phyloP scores from a whole-genome alignment of 2,888 invertebrate species.

The Erpobdella octoculata region DNA sequence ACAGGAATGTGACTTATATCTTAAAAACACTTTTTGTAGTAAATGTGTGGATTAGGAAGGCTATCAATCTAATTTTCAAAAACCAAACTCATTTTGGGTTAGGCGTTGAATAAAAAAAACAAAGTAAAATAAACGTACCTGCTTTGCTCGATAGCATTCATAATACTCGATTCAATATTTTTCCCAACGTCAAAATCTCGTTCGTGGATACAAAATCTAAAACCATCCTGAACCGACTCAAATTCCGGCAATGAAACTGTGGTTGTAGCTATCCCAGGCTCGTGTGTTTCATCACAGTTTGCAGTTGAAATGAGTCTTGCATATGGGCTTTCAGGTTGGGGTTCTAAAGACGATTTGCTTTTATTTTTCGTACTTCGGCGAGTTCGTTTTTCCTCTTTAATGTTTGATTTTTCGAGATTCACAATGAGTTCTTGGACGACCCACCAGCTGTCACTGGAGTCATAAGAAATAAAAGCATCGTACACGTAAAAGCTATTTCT shows the following conservation, averaged over 20 bases:
- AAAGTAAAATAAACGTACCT: no score
- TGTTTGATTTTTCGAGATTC: not conserved
- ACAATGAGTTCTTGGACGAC: not conserved
- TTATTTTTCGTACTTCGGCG: not conserved
- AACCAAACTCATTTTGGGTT: not conserved
- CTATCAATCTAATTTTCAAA: not conserved
- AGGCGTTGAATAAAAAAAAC: no score
- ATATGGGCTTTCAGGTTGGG: not conserved
- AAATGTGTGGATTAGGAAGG: no score
- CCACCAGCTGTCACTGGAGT: conserved; percentile 9
- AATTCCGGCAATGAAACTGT: not conserved
- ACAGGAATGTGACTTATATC: no score
- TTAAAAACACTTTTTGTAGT: no score
- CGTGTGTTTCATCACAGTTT: no score
- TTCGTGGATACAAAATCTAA: conserved; percentile 12
- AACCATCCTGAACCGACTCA: not conserved
- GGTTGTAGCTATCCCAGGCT: no score
- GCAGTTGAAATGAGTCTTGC: no score
- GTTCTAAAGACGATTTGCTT: not conserved
- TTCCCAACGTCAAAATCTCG: conserved; percentile 17
- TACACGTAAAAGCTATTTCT: not conserved
- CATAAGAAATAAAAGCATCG: conserved; percentile 22
- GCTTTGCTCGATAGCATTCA: conserved; percentile 13
- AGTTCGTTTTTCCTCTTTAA: not conserved
- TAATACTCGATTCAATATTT: conserved; percentile 13